A percentile compares a stretch with the other conserved stretches of the same genome.
Conservation (phyloP, 1,140 invertebrate species). For the Drosophila bocqueti region DNA sequence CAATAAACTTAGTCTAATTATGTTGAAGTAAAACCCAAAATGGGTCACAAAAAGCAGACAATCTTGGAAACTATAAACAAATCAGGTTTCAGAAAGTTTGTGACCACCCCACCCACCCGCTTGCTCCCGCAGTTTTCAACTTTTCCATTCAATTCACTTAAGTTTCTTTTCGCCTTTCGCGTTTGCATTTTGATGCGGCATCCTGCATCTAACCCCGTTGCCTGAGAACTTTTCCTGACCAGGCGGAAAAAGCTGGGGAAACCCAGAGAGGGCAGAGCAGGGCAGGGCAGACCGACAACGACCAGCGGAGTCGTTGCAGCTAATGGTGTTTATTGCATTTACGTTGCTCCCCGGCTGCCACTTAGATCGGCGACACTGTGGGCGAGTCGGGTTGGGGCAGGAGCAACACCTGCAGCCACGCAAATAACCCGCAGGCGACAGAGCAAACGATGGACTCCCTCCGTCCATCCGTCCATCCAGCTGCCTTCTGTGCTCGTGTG, state of each 20-base stretch:
- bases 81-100: conserved; percentile 54
- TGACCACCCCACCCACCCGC: conserved; percentile 52
- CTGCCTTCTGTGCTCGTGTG: conserved; percentile 44
- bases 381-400: conserved; percentile 1
- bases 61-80: conserved; percentile 66
- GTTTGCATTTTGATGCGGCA: conserved; percentile 72
- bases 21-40: conserved; percentile 39
- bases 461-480: conserved; percentile 36
- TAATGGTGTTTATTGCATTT: conserved; percentile 84
- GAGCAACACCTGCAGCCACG: conserved; percentile 64
- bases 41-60: conserved; percentile 58
- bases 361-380: conserved; percentile 69
- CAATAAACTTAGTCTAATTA: conserved; percentile 29
- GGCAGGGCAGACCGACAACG: conserved; percentile 29
- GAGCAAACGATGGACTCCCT: conserved; percentile 34
- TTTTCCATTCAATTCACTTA: conserved; percentile 82
- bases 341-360: conserved; percentile 59
- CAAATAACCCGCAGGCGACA: conserved; percentile 66
- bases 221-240: conserved; percentile 50
- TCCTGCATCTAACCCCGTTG: conserved; percentile 43
- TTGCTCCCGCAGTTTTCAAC: conserved; percentile 68
- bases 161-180: conserved; percentile 60
- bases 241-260: conserved; percentile 31
- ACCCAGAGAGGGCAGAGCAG: conserved; percentile 6
- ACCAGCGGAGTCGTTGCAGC: conserved; percentile 53